phyloP scores from a whole-genome alignment of 2,797 vertebrate species.

The Cetoscarus ocellatus region DNA sequence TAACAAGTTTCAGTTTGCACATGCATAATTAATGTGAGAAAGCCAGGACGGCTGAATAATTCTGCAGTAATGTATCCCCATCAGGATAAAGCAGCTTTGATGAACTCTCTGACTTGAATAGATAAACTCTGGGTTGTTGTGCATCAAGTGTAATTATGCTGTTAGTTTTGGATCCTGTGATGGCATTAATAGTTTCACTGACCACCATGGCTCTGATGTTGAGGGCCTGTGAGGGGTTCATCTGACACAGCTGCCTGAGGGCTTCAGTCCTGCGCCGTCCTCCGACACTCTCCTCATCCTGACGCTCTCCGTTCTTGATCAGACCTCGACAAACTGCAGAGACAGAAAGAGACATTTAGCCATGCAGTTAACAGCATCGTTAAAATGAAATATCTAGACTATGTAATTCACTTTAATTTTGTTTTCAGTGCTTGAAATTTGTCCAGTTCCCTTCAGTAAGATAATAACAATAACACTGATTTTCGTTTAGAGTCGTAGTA shows the following conservation, averaged over 20 bases:
- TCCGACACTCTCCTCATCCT: conserved; percentile 96
- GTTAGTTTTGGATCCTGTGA: not conserved
- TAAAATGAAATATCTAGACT: not conserved
- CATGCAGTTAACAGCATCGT: not conserved
- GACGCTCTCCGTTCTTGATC: conserved; percentile 97
- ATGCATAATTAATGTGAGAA: conserved; percentile 9
- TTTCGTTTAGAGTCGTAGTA: too few relatives aligned
- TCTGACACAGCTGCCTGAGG: conserved; percentile 94
- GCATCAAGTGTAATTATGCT: conserved; percentile 1
- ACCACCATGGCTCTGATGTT: conserved; percentile 99
- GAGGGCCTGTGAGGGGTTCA: conserved; percentile 97
- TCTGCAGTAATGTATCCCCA: conserved; percentile 2
- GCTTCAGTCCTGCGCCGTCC: conserved; percentile 96
- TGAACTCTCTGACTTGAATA: not conserved
- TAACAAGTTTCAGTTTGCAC: conserved; percentile 7
- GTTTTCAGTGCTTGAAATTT: not conserved
- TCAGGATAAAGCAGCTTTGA: not conserved
- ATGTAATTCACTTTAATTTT: not conserved
- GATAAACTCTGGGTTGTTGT: not conserved
- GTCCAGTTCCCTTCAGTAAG: too few relatives aligned
- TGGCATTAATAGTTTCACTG: conserved; percentile 68
- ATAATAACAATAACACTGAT: too few relatives aligned
- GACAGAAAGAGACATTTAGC: conserved; percentile 13
- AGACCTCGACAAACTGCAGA: conserved; percentile 93
- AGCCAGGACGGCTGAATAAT: conserved; percentile 4